Percentiles rank a stretch among this genome's conserved stretches.
Conservation (phyloP, 2,797 vertebrate species). For the Amniataba percoides region DNA sequence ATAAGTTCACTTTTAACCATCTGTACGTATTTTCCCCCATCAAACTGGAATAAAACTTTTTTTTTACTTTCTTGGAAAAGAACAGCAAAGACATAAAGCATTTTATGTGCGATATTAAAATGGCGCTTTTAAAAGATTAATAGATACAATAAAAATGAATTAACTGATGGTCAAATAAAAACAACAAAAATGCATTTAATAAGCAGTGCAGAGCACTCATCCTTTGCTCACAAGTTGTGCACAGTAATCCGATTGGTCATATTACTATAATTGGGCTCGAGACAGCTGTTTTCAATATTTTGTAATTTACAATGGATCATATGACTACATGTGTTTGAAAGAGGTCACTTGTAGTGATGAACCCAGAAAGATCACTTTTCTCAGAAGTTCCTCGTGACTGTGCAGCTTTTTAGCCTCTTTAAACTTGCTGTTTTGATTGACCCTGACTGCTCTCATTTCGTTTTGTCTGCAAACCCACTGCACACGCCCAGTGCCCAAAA, state of each 20-base stretch:
- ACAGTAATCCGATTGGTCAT: background rate
- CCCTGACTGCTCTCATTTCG: background rate
- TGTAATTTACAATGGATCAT: background rate
- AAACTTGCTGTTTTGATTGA: background rate
- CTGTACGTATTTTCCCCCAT: background rate
- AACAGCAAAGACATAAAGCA: background rate
- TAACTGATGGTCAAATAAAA: background rate
- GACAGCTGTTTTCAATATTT: background rate
- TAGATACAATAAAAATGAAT: background rate
- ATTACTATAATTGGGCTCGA: no score
- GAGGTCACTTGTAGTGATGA: background rate
- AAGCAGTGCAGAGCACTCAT: background rate
- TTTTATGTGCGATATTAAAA: background rate
- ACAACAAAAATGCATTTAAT: background rate
- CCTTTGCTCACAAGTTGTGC: background rate
- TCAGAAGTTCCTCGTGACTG: background rate
- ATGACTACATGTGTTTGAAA: background rate
- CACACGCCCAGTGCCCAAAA: background rate
- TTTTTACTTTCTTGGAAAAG: background rate
- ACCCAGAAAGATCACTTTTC: background rate
- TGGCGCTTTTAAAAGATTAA: background rate
- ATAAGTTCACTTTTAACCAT: background rate
- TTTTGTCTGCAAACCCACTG: background rate
- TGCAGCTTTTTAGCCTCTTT: background rate
- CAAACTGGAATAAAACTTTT: background rate